Conservation (phyloP, 2,888 invertebrate species). For the Nomada ruficornis region DNA sequence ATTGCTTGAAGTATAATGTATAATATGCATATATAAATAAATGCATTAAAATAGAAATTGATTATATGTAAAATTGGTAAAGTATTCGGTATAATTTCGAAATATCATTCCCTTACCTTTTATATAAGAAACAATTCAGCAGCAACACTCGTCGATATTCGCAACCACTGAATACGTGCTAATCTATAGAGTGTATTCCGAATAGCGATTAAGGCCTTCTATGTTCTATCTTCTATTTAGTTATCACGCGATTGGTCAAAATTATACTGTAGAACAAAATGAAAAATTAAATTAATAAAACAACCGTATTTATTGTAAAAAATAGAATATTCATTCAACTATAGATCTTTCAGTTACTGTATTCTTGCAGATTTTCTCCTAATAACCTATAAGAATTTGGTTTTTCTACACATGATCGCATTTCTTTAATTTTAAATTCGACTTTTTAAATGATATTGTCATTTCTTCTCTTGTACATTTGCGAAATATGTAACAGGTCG, state of each 20-base stretch:
- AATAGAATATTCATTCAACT: background rate
- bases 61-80: background rate
- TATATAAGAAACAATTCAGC: background rate
- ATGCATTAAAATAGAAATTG: background rate
- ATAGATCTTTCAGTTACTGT: background rate
- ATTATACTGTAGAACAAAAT: background rate
- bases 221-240: too few species aligned
- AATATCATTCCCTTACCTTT: conserved; percentile 43
- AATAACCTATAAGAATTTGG: too few species aligned
- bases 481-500: background rate
- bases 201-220: too few species aligned
- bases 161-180: conserved; percentile 20
- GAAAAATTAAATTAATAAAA: background rate
- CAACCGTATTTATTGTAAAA: background rate
- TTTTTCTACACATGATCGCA: background rate
- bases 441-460: background rate
- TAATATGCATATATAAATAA: background rate
- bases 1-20: background rate
- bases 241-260: background rate
- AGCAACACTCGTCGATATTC: conserved; percentile 24
- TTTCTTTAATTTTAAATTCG: background rate
- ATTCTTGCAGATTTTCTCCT: background rate
- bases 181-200: conserved; percentile 1
- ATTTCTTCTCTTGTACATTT: background rate
- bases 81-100: conserved; percentile 14